Conservation (phyloP, 2,113 vertebrate species). For the Sterrhoptilus dennistouni region DNA sequence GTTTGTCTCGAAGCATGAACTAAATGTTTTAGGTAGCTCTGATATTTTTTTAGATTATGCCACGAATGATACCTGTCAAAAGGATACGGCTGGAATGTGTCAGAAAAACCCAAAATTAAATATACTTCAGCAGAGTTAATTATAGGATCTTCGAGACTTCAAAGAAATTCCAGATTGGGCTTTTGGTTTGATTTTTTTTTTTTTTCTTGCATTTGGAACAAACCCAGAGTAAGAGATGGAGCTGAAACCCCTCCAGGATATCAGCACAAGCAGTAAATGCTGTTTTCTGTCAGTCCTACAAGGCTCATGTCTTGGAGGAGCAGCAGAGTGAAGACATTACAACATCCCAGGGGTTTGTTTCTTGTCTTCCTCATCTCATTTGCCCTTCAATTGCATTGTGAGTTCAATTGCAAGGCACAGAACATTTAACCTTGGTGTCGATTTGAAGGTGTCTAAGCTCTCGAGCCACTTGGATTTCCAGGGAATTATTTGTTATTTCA, state of each 20-base stretch:
- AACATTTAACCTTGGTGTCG: background rate
- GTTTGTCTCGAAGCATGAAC: background rate
- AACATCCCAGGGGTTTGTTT: background rate
- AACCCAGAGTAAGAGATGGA: background rate
- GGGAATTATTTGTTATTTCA: background rate
- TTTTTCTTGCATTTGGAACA: background rate
- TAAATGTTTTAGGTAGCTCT: background rate
- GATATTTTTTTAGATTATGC: background rate
- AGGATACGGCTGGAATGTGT: background rate
- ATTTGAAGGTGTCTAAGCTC: background rate
- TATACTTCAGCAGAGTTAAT: background rate
- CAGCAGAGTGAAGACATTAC: background rate
- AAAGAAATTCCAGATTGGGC: background rate
- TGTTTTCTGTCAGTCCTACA: background rate
- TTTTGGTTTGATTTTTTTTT: background rate
- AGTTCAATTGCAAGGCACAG: background rate
- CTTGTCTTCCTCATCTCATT: background rate
- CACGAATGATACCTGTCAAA: background rate
- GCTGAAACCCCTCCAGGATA: background rate
- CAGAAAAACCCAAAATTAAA: background rate
- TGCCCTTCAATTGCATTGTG: background rate
- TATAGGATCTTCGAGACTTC: background rate
- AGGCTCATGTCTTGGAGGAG: background rate
- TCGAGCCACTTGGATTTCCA: background rate
- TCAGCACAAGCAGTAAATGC: rapidly evolving